Evolutionary conservation across 2,113 vertebrate genomes (phyloP).

Genomic region (Panthera leo): DNA sequence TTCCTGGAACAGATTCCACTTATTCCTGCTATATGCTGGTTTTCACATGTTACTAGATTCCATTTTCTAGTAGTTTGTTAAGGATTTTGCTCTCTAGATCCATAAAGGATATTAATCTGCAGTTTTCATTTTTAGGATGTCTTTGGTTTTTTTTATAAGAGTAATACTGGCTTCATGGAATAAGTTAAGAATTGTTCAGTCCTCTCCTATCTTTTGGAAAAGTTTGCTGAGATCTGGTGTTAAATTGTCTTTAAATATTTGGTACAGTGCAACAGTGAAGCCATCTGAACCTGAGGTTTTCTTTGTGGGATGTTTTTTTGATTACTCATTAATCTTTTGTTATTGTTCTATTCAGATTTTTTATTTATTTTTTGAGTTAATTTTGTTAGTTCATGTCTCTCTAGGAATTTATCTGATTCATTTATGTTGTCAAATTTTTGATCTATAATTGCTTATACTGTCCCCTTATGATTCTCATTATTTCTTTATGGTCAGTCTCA

Average conservation of each 20-base stretch:
- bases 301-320: not conserved
- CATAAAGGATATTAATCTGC: not conserved
- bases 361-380: not conserved
- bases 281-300: not conserved
- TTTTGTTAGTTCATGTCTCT: not conserved
- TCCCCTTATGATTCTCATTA: not conserved
- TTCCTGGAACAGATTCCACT: not conserved
- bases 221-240: not conserved
- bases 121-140: not conserved
- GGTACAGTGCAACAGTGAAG: not conserved
- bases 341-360: not conserved
- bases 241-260: not conserved
- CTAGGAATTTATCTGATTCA: not conserved
- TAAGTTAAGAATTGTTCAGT: not conserved
- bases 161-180: no score
- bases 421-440: not conserved
- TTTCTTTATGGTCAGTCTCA: not conserved
- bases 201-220: not conserved
- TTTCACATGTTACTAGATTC: not conserved
- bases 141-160: not conserved
- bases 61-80: not conserved
- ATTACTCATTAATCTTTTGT: not conserved
- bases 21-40: not conserved
- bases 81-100: not conserved
- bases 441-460: not conserved